These are phyloP conservation scores for Phymastichus coffea DNA, from an alignment of 1,140 invertebrate species.

Conservation along the genomic window DNA sequence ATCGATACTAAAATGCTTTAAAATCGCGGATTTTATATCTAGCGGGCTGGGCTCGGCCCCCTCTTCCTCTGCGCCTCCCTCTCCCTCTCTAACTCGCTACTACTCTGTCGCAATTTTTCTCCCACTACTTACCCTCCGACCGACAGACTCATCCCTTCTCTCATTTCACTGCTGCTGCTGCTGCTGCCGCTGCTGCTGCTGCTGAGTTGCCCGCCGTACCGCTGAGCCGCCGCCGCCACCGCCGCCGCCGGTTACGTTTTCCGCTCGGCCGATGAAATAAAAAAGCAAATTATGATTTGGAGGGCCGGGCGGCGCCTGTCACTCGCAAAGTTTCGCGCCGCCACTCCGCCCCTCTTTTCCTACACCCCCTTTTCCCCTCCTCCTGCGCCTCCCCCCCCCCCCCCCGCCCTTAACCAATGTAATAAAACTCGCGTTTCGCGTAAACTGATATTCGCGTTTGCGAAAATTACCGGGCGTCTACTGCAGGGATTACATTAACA, in stretches of 20 bases:
- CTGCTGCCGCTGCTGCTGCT: no score
- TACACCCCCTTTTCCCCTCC: neutral
- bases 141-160: no score
- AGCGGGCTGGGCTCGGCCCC: conserved; percentile 36
- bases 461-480: conserved; percentile 30
- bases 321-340: conserved; percentile 28
- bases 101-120: conserved; percentile 23
- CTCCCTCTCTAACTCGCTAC: neutral
- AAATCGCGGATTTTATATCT: conserved; percentile 58
- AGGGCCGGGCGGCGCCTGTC: conserved; percentile 27
- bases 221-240: neutral
- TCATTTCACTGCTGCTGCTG: no score
- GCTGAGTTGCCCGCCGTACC: neutral
- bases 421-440: conserved; percentile 31
- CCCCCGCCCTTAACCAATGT: conserved; percentile 1
- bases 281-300: conserved; percentile 32
- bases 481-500: conserved; percentile 32
- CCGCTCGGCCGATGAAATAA: conserved; percentile 29
- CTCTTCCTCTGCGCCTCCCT: neutral
- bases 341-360: neutral
- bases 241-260: conserved; percentile 14
- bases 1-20: conserved; percentile 60
- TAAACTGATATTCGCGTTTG: conserved; percentile 31
- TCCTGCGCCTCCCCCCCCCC: neutral
- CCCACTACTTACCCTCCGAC: no score